phyloP scores from a whole-genome alignment of 2,888 invertebrate genomes.

The Tinea trinotella region DNA sequence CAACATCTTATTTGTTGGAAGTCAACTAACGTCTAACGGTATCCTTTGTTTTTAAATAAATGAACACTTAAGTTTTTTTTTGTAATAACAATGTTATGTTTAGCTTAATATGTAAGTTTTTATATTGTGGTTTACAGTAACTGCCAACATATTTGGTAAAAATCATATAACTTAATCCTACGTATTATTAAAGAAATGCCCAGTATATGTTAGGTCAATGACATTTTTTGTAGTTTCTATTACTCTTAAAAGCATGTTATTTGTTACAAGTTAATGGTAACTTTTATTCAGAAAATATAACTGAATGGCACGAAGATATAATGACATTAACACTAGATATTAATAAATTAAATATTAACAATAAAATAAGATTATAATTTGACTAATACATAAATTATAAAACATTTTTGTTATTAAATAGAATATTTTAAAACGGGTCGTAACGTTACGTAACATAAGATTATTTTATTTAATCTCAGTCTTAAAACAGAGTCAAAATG shows the following conservation, averaged over 20 bases:
- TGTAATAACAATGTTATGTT: background rate
- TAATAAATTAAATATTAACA: background rate
- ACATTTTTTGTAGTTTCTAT: background rate
- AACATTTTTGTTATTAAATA: too few relatives aligned
- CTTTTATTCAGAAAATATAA: conserved; percentile 5
- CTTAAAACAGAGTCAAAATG: too few relatives aligned
- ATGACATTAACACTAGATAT: conserved; percentile 1
- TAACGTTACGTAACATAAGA: too few relatives aligned
- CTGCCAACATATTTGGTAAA: conserved; percentile 5
- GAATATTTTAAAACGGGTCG: too few relatives aligned
- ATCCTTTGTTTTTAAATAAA: too few relatives aligned
- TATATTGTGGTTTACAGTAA: background rate
- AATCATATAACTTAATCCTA: conserved; percentile 7
- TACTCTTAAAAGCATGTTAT: background rate
- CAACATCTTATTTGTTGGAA: too few relatives aligned
- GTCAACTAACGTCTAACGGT: too few relatives aligned
- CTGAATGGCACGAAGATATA: background rate
- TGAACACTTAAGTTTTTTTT: too few relatives aligned
- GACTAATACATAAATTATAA: background rate
- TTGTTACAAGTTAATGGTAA: background rate
- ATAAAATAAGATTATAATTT: background rate
- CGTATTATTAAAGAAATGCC: background rate
- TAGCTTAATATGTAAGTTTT: background rate
- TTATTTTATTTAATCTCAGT: too few relatives aligned
- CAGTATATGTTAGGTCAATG: conserved; percentile 6